Percentiles rank a stretch among this genome's conserved stretches.
Conservation (phyloP, 2,797 vertebrate species). For the Austrolebias charrua region DNA sequence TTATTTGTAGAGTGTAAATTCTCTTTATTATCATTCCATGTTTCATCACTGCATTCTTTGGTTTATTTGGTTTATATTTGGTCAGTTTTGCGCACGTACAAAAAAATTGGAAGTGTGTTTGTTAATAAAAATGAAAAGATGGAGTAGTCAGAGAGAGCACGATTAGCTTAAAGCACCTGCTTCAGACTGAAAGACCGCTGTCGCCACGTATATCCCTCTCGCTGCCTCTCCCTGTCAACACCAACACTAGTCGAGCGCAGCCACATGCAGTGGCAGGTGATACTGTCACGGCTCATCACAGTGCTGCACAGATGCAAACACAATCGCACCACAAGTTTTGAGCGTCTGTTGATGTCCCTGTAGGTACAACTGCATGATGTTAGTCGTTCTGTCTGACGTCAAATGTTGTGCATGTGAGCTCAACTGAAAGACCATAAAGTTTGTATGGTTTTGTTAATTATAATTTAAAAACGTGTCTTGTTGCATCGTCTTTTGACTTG, state of each 20-base stretch:
- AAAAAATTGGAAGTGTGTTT: neutral
- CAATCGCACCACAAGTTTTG: neutral
- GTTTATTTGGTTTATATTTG: constrained; percentile 5
- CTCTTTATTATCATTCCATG: constrained; percentile 43
- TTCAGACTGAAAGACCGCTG: constrained; percentile 52
- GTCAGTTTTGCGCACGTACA: neutral
- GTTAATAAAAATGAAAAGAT: constrained; percentile 23
- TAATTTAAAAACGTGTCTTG: neutral
- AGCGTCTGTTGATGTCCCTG: constrained; percentile 21
- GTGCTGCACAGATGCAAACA: constrained; percentile 23
- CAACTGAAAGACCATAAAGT: constrained; percentile 14
- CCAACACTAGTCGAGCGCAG: constrained; percentile 47
- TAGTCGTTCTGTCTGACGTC: neutral
- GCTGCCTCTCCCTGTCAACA: constrained; percentile 57
- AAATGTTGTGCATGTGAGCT: neutral
- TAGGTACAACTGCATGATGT: constrained; percentile 1
- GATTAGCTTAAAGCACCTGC: constrained; percentile 62
- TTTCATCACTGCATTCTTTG: constrained; percentile 3
- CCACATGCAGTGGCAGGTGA: constrained; percentile 50
- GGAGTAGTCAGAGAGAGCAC: constrained; percentile 23
- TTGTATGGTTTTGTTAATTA: constrained; percentile 2
- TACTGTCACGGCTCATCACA: constrained; percentile 43
- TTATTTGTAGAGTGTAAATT: constrained; percentile 44
- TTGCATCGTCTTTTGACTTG: constrained; percentile 9
- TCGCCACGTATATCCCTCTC: constrained; percentile 44